Evolutionary conservation across 2,113 vertebrate genomes (phyloP).

Genomic region (Myotis lucifugus): DNA sequence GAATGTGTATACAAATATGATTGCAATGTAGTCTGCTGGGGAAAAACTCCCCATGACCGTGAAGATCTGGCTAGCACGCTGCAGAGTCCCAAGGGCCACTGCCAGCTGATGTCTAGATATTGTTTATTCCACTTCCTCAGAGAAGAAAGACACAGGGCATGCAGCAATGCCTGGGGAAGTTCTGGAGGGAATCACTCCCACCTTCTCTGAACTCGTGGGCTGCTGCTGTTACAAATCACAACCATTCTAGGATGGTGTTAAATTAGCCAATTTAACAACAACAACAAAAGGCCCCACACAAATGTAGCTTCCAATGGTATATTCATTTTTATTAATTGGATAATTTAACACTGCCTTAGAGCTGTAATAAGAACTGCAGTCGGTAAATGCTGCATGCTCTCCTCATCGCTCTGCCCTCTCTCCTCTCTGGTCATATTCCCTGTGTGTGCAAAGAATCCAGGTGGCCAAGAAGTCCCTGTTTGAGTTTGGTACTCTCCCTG

Average conservation of each 20-base stretch:
- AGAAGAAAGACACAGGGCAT: background rate
- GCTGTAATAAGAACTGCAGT: background rate
- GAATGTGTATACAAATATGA: background rate
- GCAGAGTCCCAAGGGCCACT: background rate
- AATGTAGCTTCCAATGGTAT: slow-evolving; percentile 54
- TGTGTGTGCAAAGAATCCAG: background rate
- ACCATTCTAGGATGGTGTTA: slow-evolving; percentile 49
- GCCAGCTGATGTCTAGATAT: background rate
- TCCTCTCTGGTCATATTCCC: background rate
- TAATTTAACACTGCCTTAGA: slow-evolving; percentile 63
- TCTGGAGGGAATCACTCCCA: background rate
- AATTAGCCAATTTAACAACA: slow-evolving; percentile 73
- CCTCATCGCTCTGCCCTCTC: background rate
- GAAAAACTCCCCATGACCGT: background rate
- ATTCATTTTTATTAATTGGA: slow-evolving; percentile 75
- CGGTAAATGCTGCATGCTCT: background rate
- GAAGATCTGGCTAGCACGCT: background rate
- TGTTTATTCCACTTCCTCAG: background rate
- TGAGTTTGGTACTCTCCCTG: background rate
- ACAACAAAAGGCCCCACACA: slow-evolving; percentile 60
- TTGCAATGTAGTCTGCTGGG: background rate
- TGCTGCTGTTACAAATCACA: slow-evolving; percentile 58
- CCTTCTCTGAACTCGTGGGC: slow-evolving; percentile 54
- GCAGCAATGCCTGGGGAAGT: background rate
- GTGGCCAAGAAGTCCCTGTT: background rate